phyloP scores from a whole-genome alignment of 53 echinoderm and acorn worm genomes.

The Actinopyga echinites region DNA sequence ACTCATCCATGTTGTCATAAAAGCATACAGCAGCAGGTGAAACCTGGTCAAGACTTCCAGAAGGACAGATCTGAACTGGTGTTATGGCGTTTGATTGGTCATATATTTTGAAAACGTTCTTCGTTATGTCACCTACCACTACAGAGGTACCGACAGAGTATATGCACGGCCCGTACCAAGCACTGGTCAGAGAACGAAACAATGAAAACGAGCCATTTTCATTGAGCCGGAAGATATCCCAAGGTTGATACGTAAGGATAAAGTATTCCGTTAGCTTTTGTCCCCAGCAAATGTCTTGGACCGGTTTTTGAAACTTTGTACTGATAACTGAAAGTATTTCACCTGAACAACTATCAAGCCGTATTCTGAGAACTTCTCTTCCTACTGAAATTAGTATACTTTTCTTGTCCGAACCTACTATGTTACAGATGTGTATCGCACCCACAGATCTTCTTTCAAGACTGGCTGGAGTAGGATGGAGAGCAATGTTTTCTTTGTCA shows the following conservation, averaged over 20 bases:
- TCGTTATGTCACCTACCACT: background rate
- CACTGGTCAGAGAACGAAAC: background rate
- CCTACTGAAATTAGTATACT: too few species aligned
- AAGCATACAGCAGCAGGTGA: background rate
- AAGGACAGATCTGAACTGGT: too few species aligned
- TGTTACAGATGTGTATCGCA: too few species aligned
- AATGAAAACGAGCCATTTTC: background rate
- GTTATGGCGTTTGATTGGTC: background rate
- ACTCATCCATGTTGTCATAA: background rate
- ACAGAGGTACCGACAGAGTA: background rate
- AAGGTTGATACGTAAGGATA: background rate
- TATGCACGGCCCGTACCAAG: background rate
- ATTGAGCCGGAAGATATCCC: background rate
- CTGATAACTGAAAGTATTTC: too few species aligned
- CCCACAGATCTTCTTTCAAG: too few species aligned
- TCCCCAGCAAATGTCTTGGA: constrained; percentile 2
- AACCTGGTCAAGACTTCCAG: background rate
- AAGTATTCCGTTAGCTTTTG: background rate
- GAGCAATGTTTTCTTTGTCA: too few species aligned
- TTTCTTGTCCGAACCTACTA: too few species aligned
- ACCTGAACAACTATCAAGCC: too few species aligned
- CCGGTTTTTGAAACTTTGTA: background rate
- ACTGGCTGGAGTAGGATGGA: too few species aligned
- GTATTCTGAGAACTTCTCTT: too few species aligned
- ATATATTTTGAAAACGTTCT: constrained; percentile 26